Conservation (phyloP, 1,140 invertebrate species). For the Lamellibrachia luymesi region DNA sequence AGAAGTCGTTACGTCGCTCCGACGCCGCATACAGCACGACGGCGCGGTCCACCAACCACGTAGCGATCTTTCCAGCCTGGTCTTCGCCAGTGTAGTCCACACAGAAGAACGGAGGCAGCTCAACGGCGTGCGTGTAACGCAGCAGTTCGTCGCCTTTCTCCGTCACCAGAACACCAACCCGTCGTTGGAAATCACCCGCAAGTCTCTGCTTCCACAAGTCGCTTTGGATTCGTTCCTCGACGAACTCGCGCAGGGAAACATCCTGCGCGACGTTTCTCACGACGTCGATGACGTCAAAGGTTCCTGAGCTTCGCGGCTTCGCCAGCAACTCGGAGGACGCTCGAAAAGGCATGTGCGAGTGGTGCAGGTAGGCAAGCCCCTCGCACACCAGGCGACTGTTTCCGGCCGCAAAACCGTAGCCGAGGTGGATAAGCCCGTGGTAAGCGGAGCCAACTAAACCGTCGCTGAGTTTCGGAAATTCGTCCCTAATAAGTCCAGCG, state of each 20-base stretch:
- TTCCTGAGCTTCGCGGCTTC: neutral
- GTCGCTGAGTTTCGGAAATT: constrained; percentile 18
- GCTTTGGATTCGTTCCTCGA: constrained; percentile 3
- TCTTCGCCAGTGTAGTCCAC: neutral
- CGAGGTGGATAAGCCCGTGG: constrained; percentile 19
- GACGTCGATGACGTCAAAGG: constrained; percentile 6
- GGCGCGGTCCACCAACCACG: constrained; percentile 19
- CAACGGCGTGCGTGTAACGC: neutral
- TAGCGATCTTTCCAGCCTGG: neutral
- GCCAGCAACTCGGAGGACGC: neutral
- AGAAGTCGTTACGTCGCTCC: constrained; percentile 19
- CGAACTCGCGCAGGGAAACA: neutral
- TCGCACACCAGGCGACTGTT: neutral
- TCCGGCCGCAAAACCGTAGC: constrained; percentile 2
- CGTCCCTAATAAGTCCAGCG: neutral
- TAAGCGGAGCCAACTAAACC: constrained; percentile 15
- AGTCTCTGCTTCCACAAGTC: constrained; percentile 7
- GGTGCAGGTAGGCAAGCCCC: constrained; percentile 21
- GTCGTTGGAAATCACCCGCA: neutral
- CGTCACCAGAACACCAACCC: constrained; percentile 2
- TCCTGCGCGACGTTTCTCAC: constrained; percentile 10
- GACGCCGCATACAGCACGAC: constrained; percentile 9
- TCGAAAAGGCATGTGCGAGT: constrained; percentile 14
- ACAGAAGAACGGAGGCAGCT: neutral
- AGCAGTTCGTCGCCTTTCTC: neutral